phyloP scores from a whole-genome alignment of 2,797 vertebrate species.

The Fundulus diaphanus region DNA sequence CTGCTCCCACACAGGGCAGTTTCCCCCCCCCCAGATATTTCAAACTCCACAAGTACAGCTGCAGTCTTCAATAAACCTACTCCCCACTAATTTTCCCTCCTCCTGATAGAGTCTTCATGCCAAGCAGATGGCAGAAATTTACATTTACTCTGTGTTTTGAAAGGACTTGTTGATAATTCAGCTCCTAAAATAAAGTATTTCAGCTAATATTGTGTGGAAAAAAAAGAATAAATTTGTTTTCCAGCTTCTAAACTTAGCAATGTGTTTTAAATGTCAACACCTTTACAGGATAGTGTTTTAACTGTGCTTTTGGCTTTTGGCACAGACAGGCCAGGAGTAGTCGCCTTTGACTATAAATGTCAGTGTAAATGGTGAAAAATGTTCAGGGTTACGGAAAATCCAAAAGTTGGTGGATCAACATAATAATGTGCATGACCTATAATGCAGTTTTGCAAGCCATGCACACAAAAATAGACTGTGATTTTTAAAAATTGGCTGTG shows the following conservation, averaged over 20 bases:
- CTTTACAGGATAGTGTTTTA: not conserved
- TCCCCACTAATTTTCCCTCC: not conserved
- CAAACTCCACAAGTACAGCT: not conserved
- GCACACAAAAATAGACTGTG: not conserved
- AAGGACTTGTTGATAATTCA: not conserved
- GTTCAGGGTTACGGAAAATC: not conserved
- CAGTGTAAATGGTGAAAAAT: not conserved
- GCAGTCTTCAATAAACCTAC: not conserved
- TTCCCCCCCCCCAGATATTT: not conserved
- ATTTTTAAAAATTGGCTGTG: not conserved
- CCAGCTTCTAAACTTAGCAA: not conserved
- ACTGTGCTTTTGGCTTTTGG: not conserved
- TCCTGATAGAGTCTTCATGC: not conserved
- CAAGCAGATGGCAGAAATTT: not conserved
- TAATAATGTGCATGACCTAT: not conserved
- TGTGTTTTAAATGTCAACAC: not conserved
- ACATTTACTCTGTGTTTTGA: not conserved
- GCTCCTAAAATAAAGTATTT: not conserved
- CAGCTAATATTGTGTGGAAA: not conserved
- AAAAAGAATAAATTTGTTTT: not conserved
- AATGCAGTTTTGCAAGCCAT: not conserved
- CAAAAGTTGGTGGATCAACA: not conserved
- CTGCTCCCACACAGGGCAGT: not conserved
- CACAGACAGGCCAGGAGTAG: not conserved
- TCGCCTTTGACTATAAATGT: not conserved